Evolutionary conservation across 2,888 invertebrate genomes (phyloP), one percentile per base, ranked within the genome.

Genomic region (Caenorhabditis imperialis): DNA sequence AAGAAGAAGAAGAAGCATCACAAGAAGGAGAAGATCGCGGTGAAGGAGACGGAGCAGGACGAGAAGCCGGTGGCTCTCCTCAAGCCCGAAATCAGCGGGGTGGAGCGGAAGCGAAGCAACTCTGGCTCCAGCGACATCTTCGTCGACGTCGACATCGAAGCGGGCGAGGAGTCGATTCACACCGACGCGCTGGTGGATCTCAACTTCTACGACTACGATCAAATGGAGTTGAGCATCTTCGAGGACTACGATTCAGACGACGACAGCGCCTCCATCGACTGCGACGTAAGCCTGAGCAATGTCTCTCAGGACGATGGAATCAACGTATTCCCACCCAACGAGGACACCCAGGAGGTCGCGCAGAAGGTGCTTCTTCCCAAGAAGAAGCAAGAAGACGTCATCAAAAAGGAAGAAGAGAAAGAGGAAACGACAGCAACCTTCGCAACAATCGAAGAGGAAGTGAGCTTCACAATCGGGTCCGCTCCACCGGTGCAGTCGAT

Each of bases 121-220:
- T 79, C 79, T 53, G 82, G 82, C 3, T 77, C 74, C 10, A 72
- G 71, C 44, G 79, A 77, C 20, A 55, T 82, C 12, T 57, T 79
- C 25, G 76, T 82, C 8, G 82, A 82, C 37, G 70, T 82, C 3
- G 82, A 82, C 23, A 80, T 82, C 14, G 79, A 78, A 71, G 82
- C 80, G 1, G 82, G 82, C 5, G 82, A 82, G 50, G 82, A 82
- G 58, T 60, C 74, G 2, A 78, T 79, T 6, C 76, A 78, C 18
- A 82, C 82, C 1, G 82, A 82, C 45, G 82, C 82, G 25, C 61
- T 78, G 12, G 78, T 82, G 18, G 82, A 82, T 47, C 63, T 82
- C 5, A 78, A 71, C 38, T 82, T 82, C 63, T 82, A 72, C 40
- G 82, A 82, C 33, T 82, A 73, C 51, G 82, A 82, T 18, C 77